Base-by-base conservation (phyloP, 2,888 invertebrate genomes). In the Hylaea fasciaria region DNA sequence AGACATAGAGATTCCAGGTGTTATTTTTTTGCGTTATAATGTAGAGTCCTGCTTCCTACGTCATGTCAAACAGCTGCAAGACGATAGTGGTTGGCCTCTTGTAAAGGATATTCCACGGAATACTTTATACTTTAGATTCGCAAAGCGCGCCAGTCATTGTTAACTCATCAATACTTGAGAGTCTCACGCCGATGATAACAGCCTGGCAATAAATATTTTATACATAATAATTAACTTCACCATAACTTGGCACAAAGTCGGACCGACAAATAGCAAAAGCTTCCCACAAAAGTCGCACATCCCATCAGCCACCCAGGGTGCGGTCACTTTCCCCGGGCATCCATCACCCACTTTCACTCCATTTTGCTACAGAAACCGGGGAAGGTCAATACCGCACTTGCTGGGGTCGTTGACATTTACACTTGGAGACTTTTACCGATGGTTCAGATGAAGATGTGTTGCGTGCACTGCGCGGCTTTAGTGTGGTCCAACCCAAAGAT, bases 261-360 rank as follows among this genome's bases (percentile, higher is more conserved):
- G 12, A 8, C 12, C 35, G 22, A 32, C 64, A 65, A 66, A 64
- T 58, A 62, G 47, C 40, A 29, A 37, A 10, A 10, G 35, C 39
- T n/a, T 14, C 32, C 47, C 1, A 41, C 14, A 16, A 51, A 48
- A 12, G n/a, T 41, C 35, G 47, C 52, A 5, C 46, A n/a, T 41
- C 43, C 53, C 53, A 48, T 39, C 37, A 35, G 8, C 14, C 46
- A 13, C 7, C 62, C 58, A 69, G 68, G 69, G 70, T 63, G 67
- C 54, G 70, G 60, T 64, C 59, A 61, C 72, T 74, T 77, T 77
- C 74, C 71, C 65, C 67, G 43, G 32, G 39, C 74, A 77, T 75
- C 74, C 71, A 75, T 73, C 70, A 70, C 66, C 66, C 65, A 76
- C 78, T 78, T 78, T 78, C 78, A 71, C 78, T 72, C 51, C 64